A percentile compares a stretch with the other conserved stretches of the same genome.
phyloP scores from a whole-genome alignment of 1,140 invertebrate genomes.

The Hypsibius dujardini region DNA sequence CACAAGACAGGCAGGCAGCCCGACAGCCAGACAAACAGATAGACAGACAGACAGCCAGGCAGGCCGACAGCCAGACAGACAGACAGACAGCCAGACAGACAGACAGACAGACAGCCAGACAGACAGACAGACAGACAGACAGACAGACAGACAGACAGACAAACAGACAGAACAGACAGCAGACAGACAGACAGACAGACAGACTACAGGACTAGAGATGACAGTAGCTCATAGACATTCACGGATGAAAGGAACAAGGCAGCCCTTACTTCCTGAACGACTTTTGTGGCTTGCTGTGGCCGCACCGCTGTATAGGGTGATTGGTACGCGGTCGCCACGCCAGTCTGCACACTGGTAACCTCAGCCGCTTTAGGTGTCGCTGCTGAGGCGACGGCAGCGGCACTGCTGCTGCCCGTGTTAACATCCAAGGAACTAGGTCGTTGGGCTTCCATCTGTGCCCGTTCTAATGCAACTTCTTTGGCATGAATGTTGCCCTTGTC shows the following conservation, averaged over 20 bases:
- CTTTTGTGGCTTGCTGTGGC: background rate
- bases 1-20: no score
- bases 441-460: background rate
- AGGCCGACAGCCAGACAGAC: no score
- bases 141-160: no score
- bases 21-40: no score
- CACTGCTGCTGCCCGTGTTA: background rate
- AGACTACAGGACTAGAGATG: background rate
- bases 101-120: no score
- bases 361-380: no score
- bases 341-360: background rate
- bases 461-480: background rate
- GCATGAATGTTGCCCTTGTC: background rate
- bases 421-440: background rate
- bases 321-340: background rate
- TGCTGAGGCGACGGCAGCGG: no score
- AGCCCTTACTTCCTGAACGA: background rate
- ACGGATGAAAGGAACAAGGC: background rate
- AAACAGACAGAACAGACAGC: no score
- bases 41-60: no score
- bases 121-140: no score
- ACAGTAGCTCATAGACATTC: background rate
- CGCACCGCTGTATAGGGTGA: conserved; percentile 1
- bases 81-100: no score
- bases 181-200: no score